Percentiles rank a stretch among this genome's conserved stretches.
These are phyloP conservation scores for Copidosoma floridanum DNA, from an alignment of 1,140 invertebrate species.

Conservation along the genomic window DNA sequence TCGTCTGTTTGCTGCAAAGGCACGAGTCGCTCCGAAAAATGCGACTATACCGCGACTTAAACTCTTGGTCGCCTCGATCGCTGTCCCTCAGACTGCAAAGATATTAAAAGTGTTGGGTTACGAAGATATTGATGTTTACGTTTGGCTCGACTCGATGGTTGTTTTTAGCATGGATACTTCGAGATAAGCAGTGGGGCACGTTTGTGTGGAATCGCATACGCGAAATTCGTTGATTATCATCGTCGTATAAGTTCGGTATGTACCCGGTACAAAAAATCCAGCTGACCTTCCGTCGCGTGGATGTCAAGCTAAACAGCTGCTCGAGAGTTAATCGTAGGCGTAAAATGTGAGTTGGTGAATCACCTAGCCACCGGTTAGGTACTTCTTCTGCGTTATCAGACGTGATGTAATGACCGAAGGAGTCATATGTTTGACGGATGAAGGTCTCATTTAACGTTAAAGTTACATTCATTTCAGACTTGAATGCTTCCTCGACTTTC, in stretches of 20 bases:
- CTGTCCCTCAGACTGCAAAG: constrained; percentile 31
- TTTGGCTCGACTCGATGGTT: constrained; percentile 11
- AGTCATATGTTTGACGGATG: no score
- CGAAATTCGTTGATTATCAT: constrained; percentile 13
- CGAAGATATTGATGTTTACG: constrained; percentile 17
- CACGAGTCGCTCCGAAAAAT: constrained; percentile 38
- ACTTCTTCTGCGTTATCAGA: no score
- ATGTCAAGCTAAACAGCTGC: constrained; percentile 37
- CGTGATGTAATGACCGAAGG: no score
- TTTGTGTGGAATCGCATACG: constrained; percentile 24
- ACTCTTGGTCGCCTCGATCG: constrained; percentile 43
- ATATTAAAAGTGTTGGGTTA: constrained; percentile 16
- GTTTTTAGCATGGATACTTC: constrained; percentile 23
- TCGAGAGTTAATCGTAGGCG: no score
- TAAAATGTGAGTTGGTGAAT: no score
- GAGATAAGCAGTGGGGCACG: constrained; percentile 24
- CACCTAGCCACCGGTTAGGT: no score
- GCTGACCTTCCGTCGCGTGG: constrained; percentile 43
- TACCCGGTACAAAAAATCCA: constrained; percentile 7
- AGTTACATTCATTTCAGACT: no score
- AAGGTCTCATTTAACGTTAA: no score
- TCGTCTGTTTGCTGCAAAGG: constrained; percentile 36
- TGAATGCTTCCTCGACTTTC: no score
- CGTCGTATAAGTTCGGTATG: constrained; percentile 4
- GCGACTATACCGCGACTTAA: constrained; percentile 42